phyloP scores from a whole-genome alignment of 2,113 vertebrate species.

The Cochlearius cochlearius region DNA sequence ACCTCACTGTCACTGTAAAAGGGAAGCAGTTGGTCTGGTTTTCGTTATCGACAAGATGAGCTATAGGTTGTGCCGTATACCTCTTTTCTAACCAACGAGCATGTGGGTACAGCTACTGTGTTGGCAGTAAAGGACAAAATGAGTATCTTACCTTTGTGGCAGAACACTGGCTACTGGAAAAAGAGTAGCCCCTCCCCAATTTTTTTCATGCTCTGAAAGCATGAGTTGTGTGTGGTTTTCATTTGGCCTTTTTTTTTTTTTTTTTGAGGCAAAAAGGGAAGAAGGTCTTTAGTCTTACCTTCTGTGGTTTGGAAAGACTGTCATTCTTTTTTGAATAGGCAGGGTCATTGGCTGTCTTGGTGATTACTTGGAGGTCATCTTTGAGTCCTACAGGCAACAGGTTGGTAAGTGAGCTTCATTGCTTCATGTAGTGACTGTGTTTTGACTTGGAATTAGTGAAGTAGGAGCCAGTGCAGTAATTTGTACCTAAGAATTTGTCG shows the following conservation, averaged over 20 bases:
- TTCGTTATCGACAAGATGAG: background rate
- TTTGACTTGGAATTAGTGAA: background rate
- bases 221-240: background rate
- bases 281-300: background rate
- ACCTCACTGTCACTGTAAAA: background rate
- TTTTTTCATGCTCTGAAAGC: background rate
- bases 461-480: background rate
- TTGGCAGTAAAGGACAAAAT: background rate
- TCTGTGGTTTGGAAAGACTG: background rate
- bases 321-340: background rate
- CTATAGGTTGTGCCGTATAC: background rate
- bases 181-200: background rate
- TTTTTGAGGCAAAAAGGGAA: background rate
- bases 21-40: background rate
- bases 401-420: background rate
- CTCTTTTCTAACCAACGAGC: background rate
- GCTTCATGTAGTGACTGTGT: background rate
- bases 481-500: background rate
- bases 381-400: background rate
- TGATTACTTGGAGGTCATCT: background rate
- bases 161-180: background rate
- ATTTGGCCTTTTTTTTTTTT: background rate
- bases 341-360: background rate
- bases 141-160: background rate
- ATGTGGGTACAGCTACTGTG: background rate